Conservation (phyloP, 1,140 invertebrate species). For the Calosoma granatense region DNA sequence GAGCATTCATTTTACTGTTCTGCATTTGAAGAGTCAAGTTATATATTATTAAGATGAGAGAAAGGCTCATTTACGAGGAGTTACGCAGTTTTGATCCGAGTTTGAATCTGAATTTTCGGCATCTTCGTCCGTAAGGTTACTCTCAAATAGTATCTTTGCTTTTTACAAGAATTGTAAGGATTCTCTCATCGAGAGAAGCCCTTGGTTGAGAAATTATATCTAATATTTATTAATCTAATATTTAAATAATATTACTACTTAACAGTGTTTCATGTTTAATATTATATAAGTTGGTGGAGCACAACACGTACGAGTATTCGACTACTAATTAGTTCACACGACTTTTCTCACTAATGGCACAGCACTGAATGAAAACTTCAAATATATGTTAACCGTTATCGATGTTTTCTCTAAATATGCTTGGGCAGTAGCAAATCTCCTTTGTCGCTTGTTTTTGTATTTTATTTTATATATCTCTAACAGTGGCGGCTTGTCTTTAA, state of each 20-base stretch:
- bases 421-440: no score
- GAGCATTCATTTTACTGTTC: no score
- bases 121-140: background rate
- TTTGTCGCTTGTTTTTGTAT: no score
- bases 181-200: background rate
- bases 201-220: background rate
- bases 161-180: background rate
- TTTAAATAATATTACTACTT: conserved; percentile 1
- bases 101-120: background rate
- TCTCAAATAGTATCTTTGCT: background rate
- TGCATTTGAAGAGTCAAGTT: no score
- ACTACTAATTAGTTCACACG: background rate
- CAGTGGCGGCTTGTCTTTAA: no score
- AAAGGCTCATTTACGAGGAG: background rate
- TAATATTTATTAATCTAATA: conserved; percentile 11
- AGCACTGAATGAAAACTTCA: background rate
- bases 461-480: no score
- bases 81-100: background rate
- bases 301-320: background rate
- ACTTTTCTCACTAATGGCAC: background rate
- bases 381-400: no score
- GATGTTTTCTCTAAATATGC: no score
- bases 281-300: background rate
- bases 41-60: no score
- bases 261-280: no score